phyloP scores from a whole-genome alignment of 2,888 invertebrate genomes.

The Amphipoea oculea region DNA sequence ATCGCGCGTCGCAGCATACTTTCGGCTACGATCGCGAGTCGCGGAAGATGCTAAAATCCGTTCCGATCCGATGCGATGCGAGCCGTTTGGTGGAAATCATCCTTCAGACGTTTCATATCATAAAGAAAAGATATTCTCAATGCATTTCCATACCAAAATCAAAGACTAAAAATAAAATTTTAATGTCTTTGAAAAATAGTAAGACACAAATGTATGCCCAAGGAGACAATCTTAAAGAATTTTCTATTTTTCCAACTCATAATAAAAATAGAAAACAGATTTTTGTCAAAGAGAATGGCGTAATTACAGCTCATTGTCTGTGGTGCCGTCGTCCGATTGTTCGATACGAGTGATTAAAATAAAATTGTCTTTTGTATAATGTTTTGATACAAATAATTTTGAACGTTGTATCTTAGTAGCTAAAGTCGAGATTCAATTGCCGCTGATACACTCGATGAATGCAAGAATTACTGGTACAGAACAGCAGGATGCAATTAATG shows the following conservation, averaged over 20 bases:
- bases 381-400: conserved; percentile 27
- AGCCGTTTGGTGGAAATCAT: too few species aligned
- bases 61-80: too few species aligned
- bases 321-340: conserved; percentile 76
- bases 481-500: conserved; percentile 77
- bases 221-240: conserved; percentile 8
- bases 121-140: not conserved
- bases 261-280: conserved; percentile 60
- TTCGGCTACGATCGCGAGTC: too few species aligned
- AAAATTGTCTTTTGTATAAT: conserved; percentile 74
- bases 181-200: too few species aligned
- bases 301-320: conserved; percentile 82
- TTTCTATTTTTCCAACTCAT: conserved; percentile 21
- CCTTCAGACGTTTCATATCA: not conserved
- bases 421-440: conserved; percentile 33
- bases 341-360: conserved; percentile 80
- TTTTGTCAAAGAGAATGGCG: conserved; percentile 74
- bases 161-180: conserved; percentile 12
- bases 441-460: conserved; percentile 42
- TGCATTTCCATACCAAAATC: not conserved
- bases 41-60: too few species aligned
- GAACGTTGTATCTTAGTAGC: not conserved
- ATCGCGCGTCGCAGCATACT: too few species aligned
- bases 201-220: not conserved
- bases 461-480: conserved; percentile 63